Conservation (phyloP, 2,797 vertebrate genomes). For the Sebastes taczanowskii region DNA sequence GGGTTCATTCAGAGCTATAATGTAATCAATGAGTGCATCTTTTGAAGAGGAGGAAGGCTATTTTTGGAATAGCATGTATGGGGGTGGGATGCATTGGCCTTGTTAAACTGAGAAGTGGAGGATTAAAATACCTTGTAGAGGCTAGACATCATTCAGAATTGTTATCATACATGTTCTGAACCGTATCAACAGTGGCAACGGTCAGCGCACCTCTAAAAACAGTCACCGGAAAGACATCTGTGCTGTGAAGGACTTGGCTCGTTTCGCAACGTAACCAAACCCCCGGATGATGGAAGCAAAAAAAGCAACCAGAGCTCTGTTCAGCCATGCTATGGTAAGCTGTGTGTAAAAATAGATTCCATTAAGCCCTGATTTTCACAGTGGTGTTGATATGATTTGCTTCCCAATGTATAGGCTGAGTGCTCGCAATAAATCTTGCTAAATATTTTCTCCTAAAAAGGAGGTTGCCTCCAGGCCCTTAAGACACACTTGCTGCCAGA, state of each 20-base stretch:
- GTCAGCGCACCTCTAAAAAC: constrained; percentile 6
- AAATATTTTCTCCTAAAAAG: constrained; percentile 28
- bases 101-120: background rate
- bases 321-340: constrained; percentile 46
- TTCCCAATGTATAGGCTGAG: constrained; percentile 28
- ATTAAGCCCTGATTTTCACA: constrained; percentile 59
- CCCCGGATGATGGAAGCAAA: constrained; percentile 27
- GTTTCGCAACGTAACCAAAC: constrained; percentile 41
- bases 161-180: constrained; percentile 14
- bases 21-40: constrained; percentile 4
- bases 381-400: constrained; percentile 45
- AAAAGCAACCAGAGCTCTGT: constrained; percentile 39
- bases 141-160: background rate
- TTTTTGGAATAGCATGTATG: constrained; percentile 9
- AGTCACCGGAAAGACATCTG: constrained; percentile 25
- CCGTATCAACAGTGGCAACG: background rate
- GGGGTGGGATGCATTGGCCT: background rate
- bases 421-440: constrained; percentile 10
- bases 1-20: background rate
- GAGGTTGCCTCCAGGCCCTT: background rate
- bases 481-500: background rate
- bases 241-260: constrained; percentile 38
- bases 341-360: constrained; percentile 67
- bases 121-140: constrained; percentile 2
- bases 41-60: constrained; percentile 9